Evolutionary conservation across 2,797 vertebrate genomes (phyloP).

Genomic region (Chelon labrosus): DNA sequence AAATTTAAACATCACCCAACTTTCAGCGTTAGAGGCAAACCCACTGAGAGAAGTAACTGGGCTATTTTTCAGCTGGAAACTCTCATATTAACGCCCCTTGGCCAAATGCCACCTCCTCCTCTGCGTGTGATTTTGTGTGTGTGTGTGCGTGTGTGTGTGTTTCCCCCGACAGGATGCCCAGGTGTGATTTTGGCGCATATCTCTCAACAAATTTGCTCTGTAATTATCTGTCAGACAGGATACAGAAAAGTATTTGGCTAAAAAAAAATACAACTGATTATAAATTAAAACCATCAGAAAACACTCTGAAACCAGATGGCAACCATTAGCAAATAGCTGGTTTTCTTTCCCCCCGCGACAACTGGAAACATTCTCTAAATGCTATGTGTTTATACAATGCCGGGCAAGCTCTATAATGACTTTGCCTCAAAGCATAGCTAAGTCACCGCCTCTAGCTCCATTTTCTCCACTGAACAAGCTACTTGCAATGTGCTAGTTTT

Average conservation of each 20-base stretch:
- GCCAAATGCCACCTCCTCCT: constrained; percentile 37
- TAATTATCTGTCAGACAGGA: constrained; percentile 81
- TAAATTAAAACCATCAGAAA: constrained; percentile 78
- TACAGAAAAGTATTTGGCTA: constrained; percentile 72
- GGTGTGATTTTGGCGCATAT: constrained; percentile 70
- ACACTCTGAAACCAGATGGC: constrained; percentile 79
- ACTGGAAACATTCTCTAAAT: constrained; percentile 73
- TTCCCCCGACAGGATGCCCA: constrained; percentile 48
- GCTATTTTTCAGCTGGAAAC: constrained; percentile 27
- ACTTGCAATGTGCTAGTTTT: constrained; percentile 38
- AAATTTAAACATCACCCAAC: constrained; percentile 14
- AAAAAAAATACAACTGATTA: constrained; percentile 72
- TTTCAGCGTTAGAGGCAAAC: constrained; percentile 5
- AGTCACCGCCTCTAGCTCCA: constrained; percentile 46
- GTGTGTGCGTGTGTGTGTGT: constrained; percentile 3
- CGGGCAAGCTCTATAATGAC: constrained; percentile 68
- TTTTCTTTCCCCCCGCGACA: constrained; percentile 61
- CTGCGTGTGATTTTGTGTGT: background rate
- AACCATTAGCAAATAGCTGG: constrained; percentile 76
- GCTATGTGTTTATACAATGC: constrained; percentile 74
- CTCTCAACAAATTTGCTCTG: constrained; percentile 69
- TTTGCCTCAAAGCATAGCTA: constrained; percentile 52
- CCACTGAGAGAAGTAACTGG: constrained; percentile 26
- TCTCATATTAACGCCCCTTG: constrained; percentile 40
- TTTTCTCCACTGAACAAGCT: constrained; percentile 46